Conservation (phyloP, 2,113 vertebrate species). For the Spheniscus mendiculus region DNA sequence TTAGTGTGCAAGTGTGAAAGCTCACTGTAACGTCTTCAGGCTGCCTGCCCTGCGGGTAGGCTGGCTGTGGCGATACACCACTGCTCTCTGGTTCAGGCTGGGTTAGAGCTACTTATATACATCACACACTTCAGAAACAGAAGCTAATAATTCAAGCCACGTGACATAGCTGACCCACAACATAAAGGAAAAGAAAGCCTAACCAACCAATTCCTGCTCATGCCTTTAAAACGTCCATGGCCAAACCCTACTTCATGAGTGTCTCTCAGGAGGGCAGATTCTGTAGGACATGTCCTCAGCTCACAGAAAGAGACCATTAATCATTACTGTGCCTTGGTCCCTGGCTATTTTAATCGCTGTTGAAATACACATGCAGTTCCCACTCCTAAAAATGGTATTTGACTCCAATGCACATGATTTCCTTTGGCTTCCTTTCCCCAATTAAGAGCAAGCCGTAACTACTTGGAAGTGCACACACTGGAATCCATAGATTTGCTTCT, state of each 20-base stretch:
- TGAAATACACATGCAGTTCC: conserved; percentile 24
- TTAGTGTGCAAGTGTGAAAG: fast-evolving
- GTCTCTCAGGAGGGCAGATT: background rate
- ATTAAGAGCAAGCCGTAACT: background rate
- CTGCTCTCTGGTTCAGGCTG: background rate
- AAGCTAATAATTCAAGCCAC: background rate
- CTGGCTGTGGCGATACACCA: background rate
- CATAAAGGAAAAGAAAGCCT: background rate
- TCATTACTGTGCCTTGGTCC: background rate
- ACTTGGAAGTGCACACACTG: background rate
- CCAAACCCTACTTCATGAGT: background rate
- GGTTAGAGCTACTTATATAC: background rate
- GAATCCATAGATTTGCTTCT: background rate
- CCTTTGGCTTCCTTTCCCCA: conserved; percentile 29
- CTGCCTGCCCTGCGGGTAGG: fast-evolving
- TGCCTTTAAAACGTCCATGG: background rate
- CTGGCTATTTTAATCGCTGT: conserved; percentile 41
- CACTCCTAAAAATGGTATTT: conserved; percentile 60
- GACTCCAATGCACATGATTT: conserved; percentile 43
- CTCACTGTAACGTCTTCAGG: fast-evolving
- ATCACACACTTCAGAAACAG: background rate
- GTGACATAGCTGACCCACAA: background rate
- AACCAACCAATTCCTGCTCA: background rate
- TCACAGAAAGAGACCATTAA: conserved; percentile 5
- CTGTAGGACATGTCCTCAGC: conserved; percentile 1